Evolutionary conservation across 2,113 vertebrate species (phyloP), one percentile per base, ranked within the genome.

Genomic region (Morone saxatilis): DNA sequence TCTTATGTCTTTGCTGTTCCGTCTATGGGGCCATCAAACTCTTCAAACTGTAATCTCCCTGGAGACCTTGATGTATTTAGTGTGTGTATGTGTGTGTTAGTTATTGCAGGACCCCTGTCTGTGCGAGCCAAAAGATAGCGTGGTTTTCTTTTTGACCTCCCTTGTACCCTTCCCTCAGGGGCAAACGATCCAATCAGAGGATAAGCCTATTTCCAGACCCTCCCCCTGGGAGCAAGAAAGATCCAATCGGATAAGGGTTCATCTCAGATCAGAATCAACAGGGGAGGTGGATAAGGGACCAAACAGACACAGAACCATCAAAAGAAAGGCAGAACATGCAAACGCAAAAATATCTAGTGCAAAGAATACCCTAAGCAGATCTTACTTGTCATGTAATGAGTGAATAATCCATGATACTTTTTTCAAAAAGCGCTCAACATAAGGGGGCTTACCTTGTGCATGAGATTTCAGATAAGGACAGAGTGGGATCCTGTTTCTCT

Each of bases 121-220:
- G 78, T 14, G 14, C 72, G 10, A n/a, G 79, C 85, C 77, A 85
- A 87, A 88, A 87, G 86, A 91, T 88, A 73, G 87, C 68, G 12
- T 77, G 83, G 74, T 76, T 88, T 91, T 84, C 81, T 77, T 84
- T 88, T 90, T 93, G 92, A 94, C 94, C 92, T 93, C 91, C 48
- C 68, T 79, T 88, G 89, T 94, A 88, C 76, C 92, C 92, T 94
- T 93, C 92, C 93, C 92, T 80, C 75, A 81, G 90, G 90, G 92
- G 80, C 76, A 84, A 85, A 82, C 83, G 84, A 91, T 94, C 94
- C 93, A 93, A 94, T 94, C 94, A 94, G 85, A 91, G 87, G 83
- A 92, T 93, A 93, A 93, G 85, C 92, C 90, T 91, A 94, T 93
- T 93, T 94, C 86, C 88, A 92, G 92, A 91, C 85, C 89, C 90